These are phyloP conservation scores for Poecile atricapillus DNA, from an alignment of 2,113 vertebrate species.

Conservation along the genomic window DNA sequence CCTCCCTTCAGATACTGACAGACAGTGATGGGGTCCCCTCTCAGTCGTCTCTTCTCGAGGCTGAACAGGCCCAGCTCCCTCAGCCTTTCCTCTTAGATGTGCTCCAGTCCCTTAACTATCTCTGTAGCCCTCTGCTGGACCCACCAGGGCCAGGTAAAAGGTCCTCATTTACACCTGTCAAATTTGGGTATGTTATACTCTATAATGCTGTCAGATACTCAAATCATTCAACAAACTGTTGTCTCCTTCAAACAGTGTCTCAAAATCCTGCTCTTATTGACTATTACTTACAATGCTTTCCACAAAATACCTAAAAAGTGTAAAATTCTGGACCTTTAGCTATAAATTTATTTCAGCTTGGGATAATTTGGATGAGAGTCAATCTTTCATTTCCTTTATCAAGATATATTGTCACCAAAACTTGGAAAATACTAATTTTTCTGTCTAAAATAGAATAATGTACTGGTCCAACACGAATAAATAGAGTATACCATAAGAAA, in stretches of 20 bases:
- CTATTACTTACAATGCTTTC: not conserved
- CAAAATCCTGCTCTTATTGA: not conserved
- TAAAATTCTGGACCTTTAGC: not conserved
- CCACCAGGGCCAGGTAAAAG: not conserved
- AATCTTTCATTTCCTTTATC: not conserved
- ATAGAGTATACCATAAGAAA: not conserved
- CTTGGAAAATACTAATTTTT: not conserved
- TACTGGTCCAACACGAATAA: not conserved
- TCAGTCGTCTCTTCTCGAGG: rapidly evolving
- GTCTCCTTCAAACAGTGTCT: not conserved
- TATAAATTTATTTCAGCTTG: not conserved
- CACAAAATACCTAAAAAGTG: not conserved
- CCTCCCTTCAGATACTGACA: not conserved
- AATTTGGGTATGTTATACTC: not conserved
- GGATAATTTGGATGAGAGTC: not conserved
- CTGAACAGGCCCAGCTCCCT: not conserved
- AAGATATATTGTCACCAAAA: not conserved
- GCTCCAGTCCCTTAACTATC: not conserved
- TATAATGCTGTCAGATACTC: not conserved
- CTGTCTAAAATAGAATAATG: not conserved
- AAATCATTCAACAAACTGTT: not conserved
- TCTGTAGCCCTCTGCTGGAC: not conserved
- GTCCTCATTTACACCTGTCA: not conserved
- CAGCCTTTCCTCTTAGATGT: not conserved
- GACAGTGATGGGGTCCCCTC: too few relatives aligned